phyloP scores from a whole-genome alignment of 2,888 invertebrate species.

The Pachycephus smyrnensis region DNA sequence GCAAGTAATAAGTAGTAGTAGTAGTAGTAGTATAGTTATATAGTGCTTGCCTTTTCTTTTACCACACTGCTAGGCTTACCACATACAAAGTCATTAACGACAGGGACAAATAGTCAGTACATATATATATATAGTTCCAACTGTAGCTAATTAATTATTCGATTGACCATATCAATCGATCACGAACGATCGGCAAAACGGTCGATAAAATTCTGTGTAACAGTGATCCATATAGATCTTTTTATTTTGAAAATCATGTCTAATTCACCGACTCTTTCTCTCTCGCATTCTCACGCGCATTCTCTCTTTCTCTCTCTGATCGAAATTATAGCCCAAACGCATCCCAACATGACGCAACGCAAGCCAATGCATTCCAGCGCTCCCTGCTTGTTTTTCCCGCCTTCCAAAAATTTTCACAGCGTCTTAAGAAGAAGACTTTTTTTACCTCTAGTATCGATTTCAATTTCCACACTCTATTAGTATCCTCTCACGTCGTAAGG shows the following conservation, averaged over 20 bases:
- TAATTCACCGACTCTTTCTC: not conserved
- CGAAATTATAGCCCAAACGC: too few relatives aligned
- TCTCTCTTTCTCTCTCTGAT: too few relatives aligned
- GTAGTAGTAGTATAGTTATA: conserved; percentile 20
- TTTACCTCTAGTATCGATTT: too few relatives aligned
- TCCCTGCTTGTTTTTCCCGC: too few relatives aligned
- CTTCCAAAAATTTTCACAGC: too few relatives aligned
- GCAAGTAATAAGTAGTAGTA: conserved; percentile 19
- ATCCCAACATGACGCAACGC: too few relatives aligned
- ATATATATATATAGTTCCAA: conserved; percentile 11
- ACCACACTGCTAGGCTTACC: conserved; percentile 28
- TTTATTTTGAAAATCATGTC: not conserved
- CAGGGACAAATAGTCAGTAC: too few relatives aligned
- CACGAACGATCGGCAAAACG: conserved; percentile 24
- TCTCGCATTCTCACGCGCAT: too few relatives aligned
- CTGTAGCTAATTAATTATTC: conserved; percentile 27
- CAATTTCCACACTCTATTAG: too few relatives aligned
- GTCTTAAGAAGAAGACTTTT: too few relatives aligned
- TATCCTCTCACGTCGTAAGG: too few relatives aligned
- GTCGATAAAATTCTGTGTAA: conserved; percentile 22
- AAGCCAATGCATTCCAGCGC: too few relatives aligned
- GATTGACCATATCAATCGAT: conserved; percentile 27
- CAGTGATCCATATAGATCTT: not conserved
- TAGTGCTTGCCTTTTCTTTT: conserved; percentile 8
- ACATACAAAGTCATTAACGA: conserved; percentile 32